Base-by-base conservation (phyloP, 2,888 invertebrate genomes). In the Rhyacophila evoluta region DNA sequence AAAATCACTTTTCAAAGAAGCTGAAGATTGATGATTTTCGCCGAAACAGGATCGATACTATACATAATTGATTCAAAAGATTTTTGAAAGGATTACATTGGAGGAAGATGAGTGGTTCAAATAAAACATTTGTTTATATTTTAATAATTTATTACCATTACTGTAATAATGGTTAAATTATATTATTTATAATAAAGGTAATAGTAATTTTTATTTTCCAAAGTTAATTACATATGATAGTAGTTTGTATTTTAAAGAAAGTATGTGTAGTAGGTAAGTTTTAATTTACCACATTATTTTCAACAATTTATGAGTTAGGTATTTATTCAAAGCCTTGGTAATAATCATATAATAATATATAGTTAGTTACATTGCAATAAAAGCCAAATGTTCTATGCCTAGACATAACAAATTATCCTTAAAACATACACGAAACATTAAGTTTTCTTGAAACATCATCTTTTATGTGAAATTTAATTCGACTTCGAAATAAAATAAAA, bases 101-200 rank as follows among this genome's bases (percentile, higher is more conserved):
- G n/a, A n/a, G n/a, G n/a, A n/a, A n/a, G n/a, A n/a, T n/a, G n/a
- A n/a, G 29, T 33, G 29, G 10, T 39, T 25, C 25, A 72, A 81
- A 76, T 75, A 71, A 81, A 81, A 81, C 69, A 29, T 75, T 74
- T 71, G 12, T 75, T 19, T 77, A 73, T 76, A 78, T 82, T 80
- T 82, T 69, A 70, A 82, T 81, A 81, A 82, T 82, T 82, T 82
- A 82, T 82, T 82, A 55, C 82, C 82, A 82, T 81, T 80, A 72
- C 73, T 71, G 75, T 76, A 55, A 75, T 77, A 79, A 80, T 82
- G 82, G 82, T 72, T 69, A 81, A 82, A 81, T 82, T 80, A 81
- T 80, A 80, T 82, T 67, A 77, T 80, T 55, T 79, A 81, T 81
- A 79, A 82, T 82, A 82, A 82, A 82, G 77, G 82, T 82, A 82